phyloP scores from a whole-genome alignment of 2,888 invertebrate genomes.

The Venustoraphidia nigricollis region DNA sequence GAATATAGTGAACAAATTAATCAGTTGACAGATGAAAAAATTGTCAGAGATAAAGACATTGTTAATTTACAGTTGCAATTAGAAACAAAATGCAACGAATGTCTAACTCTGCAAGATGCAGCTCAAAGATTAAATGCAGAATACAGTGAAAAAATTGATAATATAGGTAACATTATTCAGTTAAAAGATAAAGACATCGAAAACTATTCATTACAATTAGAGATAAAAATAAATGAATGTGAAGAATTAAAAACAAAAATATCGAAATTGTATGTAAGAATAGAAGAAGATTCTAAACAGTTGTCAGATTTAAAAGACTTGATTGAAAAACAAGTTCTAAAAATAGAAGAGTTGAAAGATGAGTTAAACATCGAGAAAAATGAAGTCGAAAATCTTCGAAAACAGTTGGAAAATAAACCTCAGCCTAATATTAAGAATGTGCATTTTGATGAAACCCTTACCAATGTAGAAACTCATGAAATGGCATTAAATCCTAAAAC shows the following conservation, averaged over 20 bases:
- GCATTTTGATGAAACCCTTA: conserved; percentile 12
- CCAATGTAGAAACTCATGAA: background rate
- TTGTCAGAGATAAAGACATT: no score
- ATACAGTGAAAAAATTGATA: background rate
- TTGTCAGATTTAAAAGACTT: conserved; percentile 40
- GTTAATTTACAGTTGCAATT: no score
- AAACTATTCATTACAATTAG: conserved; percentile 24
- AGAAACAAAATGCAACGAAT: no score
- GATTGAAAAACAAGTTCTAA: conserved; percentile 52
- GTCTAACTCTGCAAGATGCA: no score
- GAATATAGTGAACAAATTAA: no score
- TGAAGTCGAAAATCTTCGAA: background rate
- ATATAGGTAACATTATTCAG: background rate
- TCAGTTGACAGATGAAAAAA: no score
- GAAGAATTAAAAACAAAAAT: conserved; percentile 34
- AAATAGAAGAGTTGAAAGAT: conserved; percentile 51
- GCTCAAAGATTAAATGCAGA: no score
- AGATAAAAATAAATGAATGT: conserved; percentile 32
- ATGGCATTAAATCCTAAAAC: no score
- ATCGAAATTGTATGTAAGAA: conserved; percentile 33
- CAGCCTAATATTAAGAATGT: conserved; percentile 17
- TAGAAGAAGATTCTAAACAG: conserved; percentile 38
- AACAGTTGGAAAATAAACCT: conserved; percentile 12
- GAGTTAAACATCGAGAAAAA: no score
- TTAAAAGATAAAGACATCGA: conserved; percentile 19